These are phyloP conservation scores for Oscheius sp. DNA, from an alignment of 2,888 invertebrate species.

Conservation along the genomic window DNA sequence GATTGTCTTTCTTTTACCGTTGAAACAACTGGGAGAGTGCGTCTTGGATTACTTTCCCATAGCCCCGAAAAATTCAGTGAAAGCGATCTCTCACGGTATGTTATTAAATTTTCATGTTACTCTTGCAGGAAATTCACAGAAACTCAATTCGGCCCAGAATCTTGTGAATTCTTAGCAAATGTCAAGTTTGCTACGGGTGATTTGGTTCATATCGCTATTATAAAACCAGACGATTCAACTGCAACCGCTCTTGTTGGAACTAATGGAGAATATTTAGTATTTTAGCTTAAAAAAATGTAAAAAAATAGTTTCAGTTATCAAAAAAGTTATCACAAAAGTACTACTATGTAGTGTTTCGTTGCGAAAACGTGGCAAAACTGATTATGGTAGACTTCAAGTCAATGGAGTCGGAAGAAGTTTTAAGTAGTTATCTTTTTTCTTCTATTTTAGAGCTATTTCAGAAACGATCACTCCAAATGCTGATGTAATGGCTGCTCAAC, in stretches of 20 bases:
- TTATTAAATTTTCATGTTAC: neutral
- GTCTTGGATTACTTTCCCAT: constrained; percentile 1
- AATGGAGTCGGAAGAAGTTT: constrained; percentile 21
- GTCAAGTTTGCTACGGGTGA: constrained; percentile 18
- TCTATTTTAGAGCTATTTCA: neutral
- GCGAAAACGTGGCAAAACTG: constrained; percentile 12
- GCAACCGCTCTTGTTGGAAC: constrained; percentile 15
- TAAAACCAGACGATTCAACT: constrained; percentile 3
- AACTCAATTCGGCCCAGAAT: constrained; percentile 13
- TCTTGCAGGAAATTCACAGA: constrained; percentile 11
- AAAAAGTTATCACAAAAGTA: constrained; percentile 6
- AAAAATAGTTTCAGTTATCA: constrained; percentile 16
- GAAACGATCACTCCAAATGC: constrained; percentile 14
- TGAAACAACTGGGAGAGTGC: constrained; percentile 7
- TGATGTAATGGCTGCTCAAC: neutral
- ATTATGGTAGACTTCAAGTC: constrained; percentile 18
- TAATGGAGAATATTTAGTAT: constrained; percentile 23
- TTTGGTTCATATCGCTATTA: constrained; percentile 17
- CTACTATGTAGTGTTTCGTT: constrained; percentile 11
- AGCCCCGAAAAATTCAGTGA: constrained; percentile 5
- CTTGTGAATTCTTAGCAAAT: constrained; percentile 1
- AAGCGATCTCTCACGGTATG: constrained; percentile 5
- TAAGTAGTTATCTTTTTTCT: neutral
- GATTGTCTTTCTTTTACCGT: constrained; percentile 18
- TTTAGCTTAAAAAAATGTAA: neutral